These are phyloP conservation scores for Danio kyathit DNA, from an alignment of 2,797 vertebrate species.

Conservation along the genomic window DNA sequence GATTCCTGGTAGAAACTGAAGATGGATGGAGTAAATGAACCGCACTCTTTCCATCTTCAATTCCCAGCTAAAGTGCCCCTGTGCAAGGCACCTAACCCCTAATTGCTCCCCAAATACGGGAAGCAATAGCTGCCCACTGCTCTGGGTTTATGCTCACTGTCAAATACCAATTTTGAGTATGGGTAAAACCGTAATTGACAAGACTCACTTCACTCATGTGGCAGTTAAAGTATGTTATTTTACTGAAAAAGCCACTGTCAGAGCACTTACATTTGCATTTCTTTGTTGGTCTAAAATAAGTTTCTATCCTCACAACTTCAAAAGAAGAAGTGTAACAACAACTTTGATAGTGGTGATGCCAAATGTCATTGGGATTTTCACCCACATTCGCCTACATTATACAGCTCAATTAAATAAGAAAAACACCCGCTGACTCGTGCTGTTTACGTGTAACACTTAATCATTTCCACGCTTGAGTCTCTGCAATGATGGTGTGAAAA, in stretches of 20 bases:
- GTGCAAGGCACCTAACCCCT: too few relatives aligned
- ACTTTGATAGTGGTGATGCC: not conserved
- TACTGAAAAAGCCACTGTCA: not conserved
- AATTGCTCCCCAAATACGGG: too few relatives aligned
- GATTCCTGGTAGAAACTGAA: too few relatives aligned
- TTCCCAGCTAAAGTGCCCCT: too few relatives aligned
- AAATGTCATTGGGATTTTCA: not conserved
- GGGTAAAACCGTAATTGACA: too few relatives aligned
- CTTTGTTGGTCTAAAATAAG: not conserved
- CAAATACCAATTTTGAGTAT: too few relatives aligned
- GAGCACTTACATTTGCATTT: not conserved
- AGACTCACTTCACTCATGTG: not conserved
- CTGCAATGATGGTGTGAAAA: conserved; percentile 37
- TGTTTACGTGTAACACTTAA: conserved; percentile 26
- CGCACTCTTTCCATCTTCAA: too few relatives aligned
- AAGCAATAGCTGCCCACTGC: too few relatives aligned
- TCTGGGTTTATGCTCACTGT: too few relatives aligned
- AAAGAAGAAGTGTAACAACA: not conserved
- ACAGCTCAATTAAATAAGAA: not conserved
- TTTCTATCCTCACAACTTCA: not conserved
- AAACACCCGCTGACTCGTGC: conserved; percentile 17
- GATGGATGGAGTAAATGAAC: too few relatives aligned
- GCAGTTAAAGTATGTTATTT: not conserved
- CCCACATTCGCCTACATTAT: not conserved
- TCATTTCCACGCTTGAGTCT: conserved; percentile 34